Evolutionary conservation across 2,113 vertebrate genomes (phyloP), one percentile per base, ranked within the genome.

Genomic region (Toxotes chatareus): DNA sequence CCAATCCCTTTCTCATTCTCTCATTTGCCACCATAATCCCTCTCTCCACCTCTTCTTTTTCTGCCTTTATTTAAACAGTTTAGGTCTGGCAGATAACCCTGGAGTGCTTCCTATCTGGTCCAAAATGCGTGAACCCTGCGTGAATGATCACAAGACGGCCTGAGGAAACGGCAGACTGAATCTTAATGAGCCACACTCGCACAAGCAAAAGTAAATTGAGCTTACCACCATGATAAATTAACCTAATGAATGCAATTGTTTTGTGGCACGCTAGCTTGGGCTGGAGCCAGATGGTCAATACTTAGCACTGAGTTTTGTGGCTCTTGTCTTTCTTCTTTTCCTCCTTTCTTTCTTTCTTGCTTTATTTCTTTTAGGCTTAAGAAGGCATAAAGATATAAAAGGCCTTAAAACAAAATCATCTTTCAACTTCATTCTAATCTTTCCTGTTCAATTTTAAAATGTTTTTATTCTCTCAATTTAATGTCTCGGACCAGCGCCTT

Each of bases 171-270:
- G 90, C 86, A 93, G 86, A 61, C 88, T 91, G 94, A 92, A 93
- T 95, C 89, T 93, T 94, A 95, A 95, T 95, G 94, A 94, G 92
- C 85, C 87, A 87, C 89, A 63, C 90, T 90, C 73, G 70, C 90
- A 82, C 93, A 90, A 86, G 94, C 92, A 93, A 92, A 93, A 94
- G 93, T 94, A 94, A 95, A 95, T 94, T 95, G 95, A 95, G 93
- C 93, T 94, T 93, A 95, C 92, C 89, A 87, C 91, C 92, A 94
- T 94, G 95, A 95, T 94, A 90, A 95, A 95, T 94, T 92, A 94
- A 94, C 88, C 90, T 95, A 95, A 95, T 94, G 94, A 95, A 95
- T 91, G 93, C 93, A 91, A 93, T 94, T 94, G 92, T 95, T 94
- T 93, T 91, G 93, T 87, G 87, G 93, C 91, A 91, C 80, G 92